Evolutionary conservation across 1,140 invertebrate genomes (phyloP), one percentile per base, ranked within the genome.

Genomic region (Octopus sinensis): DNA sequence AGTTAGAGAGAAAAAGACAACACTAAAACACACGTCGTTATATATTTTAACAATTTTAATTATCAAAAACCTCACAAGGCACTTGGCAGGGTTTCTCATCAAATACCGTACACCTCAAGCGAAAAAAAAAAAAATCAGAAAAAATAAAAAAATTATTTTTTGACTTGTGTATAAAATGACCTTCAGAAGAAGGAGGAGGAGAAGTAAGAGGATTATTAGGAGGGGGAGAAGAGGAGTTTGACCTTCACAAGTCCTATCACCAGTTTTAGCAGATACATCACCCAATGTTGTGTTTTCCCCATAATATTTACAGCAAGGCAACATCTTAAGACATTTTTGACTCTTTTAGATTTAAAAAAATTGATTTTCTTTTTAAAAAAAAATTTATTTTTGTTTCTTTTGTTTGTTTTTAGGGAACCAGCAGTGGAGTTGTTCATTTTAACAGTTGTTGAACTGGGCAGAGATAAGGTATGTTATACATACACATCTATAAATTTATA

Each of bases 31-130:
- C 13, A 71, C 13, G 4, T 13, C 68, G 30, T 13, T 71, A 23
- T 71, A 71, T 71, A n/a, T 71, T 71, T 62, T n/a, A 71, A 13
- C 13, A 71, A 23, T 71, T 71, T 71, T 62, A 71, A 71, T 71
- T 71, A 71, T 71, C 68, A 71, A 71, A 71, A 71, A n/a, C 68
- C 68, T 71, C 68, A 71, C 68, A 71, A 71, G 68, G 68, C 68
- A 71, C 68, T 71, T 71, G 68, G 30, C 68, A 71, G 68, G 68
- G 68, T 23, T 71, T 71, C 13, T 71, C 30, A n/a, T 71, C 68
- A 71, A 23, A n/a, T 71, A 71, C 12, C 5, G 30, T 71, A 71
- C 68, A 71, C 68, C 68, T 4, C 68, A 71, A 71, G 68, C 68
- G 30, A 71, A 71, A 13, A 71, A 71, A 71, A 71, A n/a, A n/a